Conservation (phyloP, 1,140 invertebrate genomes). For the Armadillidium nasatum region DNA sequence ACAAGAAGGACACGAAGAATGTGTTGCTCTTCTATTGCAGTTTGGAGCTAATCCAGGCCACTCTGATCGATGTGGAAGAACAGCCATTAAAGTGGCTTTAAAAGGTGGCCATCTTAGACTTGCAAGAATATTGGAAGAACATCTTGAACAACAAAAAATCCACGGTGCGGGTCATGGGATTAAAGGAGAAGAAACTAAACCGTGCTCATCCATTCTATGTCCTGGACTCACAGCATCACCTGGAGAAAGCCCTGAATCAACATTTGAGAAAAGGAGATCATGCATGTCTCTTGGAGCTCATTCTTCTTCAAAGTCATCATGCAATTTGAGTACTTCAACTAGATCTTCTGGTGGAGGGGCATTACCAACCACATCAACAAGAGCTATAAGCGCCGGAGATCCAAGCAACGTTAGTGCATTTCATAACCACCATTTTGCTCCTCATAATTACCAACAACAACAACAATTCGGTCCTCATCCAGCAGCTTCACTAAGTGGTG, state of each 20-base stretch:
- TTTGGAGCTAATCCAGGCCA: constrained; percentile 86
- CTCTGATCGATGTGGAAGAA: constrained; percentile 82
- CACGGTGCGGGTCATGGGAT: constrained; percentile 18
- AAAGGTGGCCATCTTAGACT: constrained; percentile 71
- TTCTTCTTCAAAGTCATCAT: constrained; percentile 67
- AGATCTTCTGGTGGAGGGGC: constrained; percentile 42
- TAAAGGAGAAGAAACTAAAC: constrained; percentile 59
- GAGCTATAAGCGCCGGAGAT: background rate
- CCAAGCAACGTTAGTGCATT: background rate
- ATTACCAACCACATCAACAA: constrained; percentile 7
- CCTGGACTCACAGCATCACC: constrained; percentile 47
- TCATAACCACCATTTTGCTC: constrained; percentile 29
- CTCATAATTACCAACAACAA: constrained; percentile 26
- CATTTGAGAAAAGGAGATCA: constrained; percentile 63
- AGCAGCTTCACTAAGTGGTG: background rate
- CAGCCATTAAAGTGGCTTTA: constrained; percentile 68
- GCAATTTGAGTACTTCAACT: constrained; percentile 64
- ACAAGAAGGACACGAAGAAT: constrained; percentile 82
- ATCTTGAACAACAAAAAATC: constrained; percentile 31
- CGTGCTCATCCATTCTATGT: constrained; percentile 60
- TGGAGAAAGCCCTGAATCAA: constrained; percentile 61
- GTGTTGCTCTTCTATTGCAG: constrained; percentile 76
- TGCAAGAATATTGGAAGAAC: constrained; percentile 58
- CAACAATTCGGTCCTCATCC: constrained; percentile 26
- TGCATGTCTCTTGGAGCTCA: constrained; percentile 62